phyloP scores from a whole-genome alignment of 2,113 vertebrate genomes.

The Myiozetetes cayanensis region DNA sequence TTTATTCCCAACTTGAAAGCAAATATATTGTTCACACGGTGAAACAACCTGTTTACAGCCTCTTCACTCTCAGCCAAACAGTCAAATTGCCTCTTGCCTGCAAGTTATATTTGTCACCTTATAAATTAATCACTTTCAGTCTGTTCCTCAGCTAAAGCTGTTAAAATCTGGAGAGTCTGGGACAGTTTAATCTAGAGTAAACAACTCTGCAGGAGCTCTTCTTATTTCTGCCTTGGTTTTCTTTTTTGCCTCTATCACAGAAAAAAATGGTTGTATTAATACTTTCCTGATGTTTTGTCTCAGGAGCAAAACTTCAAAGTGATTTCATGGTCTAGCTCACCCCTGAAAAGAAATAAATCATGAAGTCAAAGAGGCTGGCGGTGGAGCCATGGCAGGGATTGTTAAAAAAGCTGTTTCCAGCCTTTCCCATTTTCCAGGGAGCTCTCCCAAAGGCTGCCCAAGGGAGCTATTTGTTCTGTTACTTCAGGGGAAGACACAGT shows the following conservation, averaged over 20 bases:
- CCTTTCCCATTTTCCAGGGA: conserved; percentile 30
- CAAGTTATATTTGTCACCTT: conserved; percentile 40
- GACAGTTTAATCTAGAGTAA: conserved; percentile 57
- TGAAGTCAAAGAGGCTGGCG: conserved; percentile 18
- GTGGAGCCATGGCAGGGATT: neutral
- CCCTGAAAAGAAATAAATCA: conserved; percentile 62
- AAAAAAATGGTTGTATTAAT: conserved; percentile 16
- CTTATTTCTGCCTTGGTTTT: conserved; percentile 39
- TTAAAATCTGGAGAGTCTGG: neutral
- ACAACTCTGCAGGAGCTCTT: conserved; percentile 44
- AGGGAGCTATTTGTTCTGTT: conserved; percentile 26
- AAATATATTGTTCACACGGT: neutral
- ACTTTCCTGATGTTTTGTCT: conserved; percentile 47
- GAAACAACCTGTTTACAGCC: conserved; percentile 23
- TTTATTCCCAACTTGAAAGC: neutral
- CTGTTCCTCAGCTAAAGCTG: conserved; percentile 14
- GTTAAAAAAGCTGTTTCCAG: conserved; percentile 37
- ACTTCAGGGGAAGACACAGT: neutral
- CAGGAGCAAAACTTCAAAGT: conserved; percentile 62
- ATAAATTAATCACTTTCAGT: conserved; percentile 53
- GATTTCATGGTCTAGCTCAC: conserved; percentile 61
- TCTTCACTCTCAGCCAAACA: neutral
- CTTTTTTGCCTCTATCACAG: neutral
- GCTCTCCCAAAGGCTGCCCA: conserved; percentile 14
- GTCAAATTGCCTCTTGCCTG: neutral